Evolutionary conservation across 1,140 invertebrate genomes (phyloP), one percentile per base, ranked within the genome.

Genomic region (Drosophila yakuba): DNA sequence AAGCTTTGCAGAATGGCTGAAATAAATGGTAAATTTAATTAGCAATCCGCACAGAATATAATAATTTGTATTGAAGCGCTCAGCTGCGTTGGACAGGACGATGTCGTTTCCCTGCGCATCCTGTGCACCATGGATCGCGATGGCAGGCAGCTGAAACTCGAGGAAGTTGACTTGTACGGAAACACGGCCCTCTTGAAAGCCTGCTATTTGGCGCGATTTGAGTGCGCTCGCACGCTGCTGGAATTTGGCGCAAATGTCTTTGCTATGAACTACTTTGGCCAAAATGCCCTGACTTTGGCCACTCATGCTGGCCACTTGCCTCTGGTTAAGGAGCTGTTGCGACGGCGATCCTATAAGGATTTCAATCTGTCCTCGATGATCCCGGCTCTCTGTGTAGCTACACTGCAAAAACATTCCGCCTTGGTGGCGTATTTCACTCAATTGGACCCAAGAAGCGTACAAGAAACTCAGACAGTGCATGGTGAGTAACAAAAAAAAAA

Each of bases 101-200:
- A 91, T 35, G 45, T 76, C 2, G 66, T 71, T 4, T 75, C 80
- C 6, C 41, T 91, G 51, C 84, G 84, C 7, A 83, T 80, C 6
- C 50, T 91, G 39, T 91, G 89, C 57, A 74, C 58, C 0, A 35
- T 73, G 43, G 61, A 79, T 6, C 50, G 51, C 7, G 80, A 82
- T 11, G 10, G 15, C 32, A 60, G 62, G 14, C 54, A 71, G 12
- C 25, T 68, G 5, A 55, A 71, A 25, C 38, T 91, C 4, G 91
- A 92, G 20, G 64, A 85, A 1, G 6, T 89, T 35, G 91, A 92
- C 59, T 39, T 39, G 11, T 92, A 91, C 25, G 91, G 91, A 0
- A 92, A 92, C 78, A 92, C 91, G 0, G 79, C 91, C 10, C 54
- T 92, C 10, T 44, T 92, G 7, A 91, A 90, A 50, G 86, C 91